Base-by-base conservation (phyloP, 2,113 vertebrate genomes). In the Periophthalmus modestus region DNA sequence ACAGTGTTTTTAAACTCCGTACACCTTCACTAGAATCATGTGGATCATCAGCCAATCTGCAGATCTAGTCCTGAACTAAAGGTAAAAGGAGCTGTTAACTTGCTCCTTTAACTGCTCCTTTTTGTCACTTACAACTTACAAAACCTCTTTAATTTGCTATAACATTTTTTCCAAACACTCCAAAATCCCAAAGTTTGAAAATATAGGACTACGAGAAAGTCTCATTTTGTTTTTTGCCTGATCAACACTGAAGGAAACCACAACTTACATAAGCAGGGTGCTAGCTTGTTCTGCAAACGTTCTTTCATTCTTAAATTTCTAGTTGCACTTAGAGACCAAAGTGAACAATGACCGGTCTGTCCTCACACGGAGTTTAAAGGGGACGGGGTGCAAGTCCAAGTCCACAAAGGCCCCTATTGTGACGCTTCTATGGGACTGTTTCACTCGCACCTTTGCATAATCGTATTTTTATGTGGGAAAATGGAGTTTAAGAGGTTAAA, bases 381-480 rank as follows among this genome's bases (percentile, higher is more conserved):
- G 12, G 39, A 57, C 65, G 10, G 46, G 10, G 66, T 21, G 23
- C 54, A 70, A 43, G 47, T 12, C 48, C 63, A 72, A 18, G 67
- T 39, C 46, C 28, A 85, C 82, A 89, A 81, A 72, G 67, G 66
- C 73, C 72, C 39, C 69, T 46, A 83, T 86, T 89, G 75, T 80
- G 33, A 0, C 0, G n/a, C 21, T 66, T 50, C 50, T 28, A 28
- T 28, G 28, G 28, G 28, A 28, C 16, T 66, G 57, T 28, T 72
- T 71, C 2, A 5, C 15, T 23, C 46, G 24, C 0, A 61, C 19
- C 28, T 71, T 57, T 77, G 69, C 79, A 62, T 69, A 74, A 47
- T 79, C 72, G 68, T 15, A 61, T 61, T 73, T 24, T 62, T 16
- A 55, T 15, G 55, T 16, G n/a, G 33, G 43, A 7, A 57, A 7